Conservation (phyloP, 2,888 invertebrate species). For the Idaea dimidiata region DNA sequence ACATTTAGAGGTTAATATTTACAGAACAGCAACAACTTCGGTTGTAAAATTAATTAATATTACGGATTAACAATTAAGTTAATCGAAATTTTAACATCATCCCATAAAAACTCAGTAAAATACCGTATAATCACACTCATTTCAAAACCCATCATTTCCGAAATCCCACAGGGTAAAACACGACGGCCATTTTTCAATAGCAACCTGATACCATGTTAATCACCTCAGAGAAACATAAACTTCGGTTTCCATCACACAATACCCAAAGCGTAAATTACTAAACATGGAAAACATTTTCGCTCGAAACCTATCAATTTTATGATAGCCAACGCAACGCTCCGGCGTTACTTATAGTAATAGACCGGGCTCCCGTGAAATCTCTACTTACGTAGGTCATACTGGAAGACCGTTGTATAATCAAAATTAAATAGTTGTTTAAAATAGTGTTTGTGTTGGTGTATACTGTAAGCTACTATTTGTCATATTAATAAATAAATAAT, state of each 20-base stretch:
- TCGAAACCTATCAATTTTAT: constrained; percentile 31
- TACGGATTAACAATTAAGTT: too few relatives aligned
- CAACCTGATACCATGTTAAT: not conserved
- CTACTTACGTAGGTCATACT: not conserved
- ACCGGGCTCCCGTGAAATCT: not conserved
- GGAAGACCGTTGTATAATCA: too few relatives aligned
- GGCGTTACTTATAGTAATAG: not conserved
- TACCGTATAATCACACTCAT: not conserved
- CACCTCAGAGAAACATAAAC: constrained; percentile 1
- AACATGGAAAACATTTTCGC: constrained; percentile 31
- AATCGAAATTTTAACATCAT: not conserved
- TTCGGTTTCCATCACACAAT: not conserved
- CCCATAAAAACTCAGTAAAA: not conserved
- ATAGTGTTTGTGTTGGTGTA: too few relatives aligned
- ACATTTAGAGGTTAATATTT: too few relatives aligned
- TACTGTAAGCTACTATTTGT: too few relatives aligned
- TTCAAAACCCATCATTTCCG: not conserved
- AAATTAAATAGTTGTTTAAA: too few relatives aligned
- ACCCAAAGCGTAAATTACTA: constrained; percentile 6
- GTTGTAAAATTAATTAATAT: too few relatives aligned
- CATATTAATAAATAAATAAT: too few relatives aligned
- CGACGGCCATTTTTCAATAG: not conserved
- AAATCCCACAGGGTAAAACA: not conserved
- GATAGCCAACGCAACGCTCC: constrained; percentile 16
- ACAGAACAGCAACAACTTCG: too few relatives aligned